These are phyloP conservation scores for Campylorhamphus procurvoides DNA, from an alignment of 2,113 vertebrate genomes.

Conservation along the genomic window DNA sequence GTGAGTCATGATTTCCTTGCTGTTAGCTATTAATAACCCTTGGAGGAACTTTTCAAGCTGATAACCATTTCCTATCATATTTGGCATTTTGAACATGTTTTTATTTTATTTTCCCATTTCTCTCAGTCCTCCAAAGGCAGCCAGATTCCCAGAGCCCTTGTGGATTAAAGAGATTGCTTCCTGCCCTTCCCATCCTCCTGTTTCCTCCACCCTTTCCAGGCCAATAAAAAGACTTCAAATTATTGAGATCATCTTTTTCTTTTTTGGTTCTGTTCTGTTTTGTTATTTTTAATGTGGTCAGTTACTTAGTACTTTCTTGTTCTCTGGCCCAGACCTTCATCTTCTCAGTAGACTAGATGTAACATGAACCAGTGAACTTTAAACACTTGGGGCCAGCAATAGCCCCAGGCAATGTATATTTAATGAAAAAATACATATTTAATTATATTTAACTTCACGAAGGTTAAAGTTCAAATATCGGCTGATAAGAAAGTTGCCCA, in stretches of 20 bases:
- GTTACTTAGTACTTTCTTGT: not conserved
- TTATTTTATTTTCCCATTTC: constrained; percentile 70
- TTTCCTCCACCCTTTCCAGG: constrained; percentile 47
- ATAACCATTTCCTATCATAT: constrained; percentile 70
- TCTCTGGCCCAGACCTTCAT: not conserved
- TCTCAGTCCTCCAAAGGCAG: constrained; percentile 30
- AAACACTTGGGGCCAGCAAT: not conserved
- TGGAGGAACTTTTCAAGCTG: constrained; percentile 67
- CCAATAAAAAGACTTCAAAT: constrained; percentile 20
- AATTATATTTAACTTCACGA: not conserved
- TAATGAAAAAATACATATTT: not conserved
- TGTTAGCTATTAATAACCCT: constrained; percentile 59
- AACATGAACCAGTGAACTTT: not conserved
- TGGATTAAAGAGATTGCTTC: constrained; percentile 38
- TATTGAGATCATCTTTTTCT: not conserved
- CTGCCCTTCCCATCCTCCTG: constrained; percentile 43
- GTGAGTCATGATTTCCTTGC: constrained; percentile 49
- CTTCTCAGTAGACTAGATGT: not conserved
- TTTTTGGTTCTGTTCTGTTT: not conserved
- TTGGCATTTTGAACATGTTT: constrained; percentile 45
- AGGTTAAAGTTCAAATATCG: not conserved
- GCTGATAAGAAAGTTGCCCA: not conserved
- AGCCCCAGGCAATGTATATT: not conserved
- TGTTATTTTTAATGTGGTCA: not conserved
- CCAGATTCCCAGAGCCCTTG: constrained; percentile 26